These are phyloP conservation scores for Lepilemur ruficaudatus DNA, from an alignment of 2,797 vertebrate species.

Conservation along the genomic window DNA sequence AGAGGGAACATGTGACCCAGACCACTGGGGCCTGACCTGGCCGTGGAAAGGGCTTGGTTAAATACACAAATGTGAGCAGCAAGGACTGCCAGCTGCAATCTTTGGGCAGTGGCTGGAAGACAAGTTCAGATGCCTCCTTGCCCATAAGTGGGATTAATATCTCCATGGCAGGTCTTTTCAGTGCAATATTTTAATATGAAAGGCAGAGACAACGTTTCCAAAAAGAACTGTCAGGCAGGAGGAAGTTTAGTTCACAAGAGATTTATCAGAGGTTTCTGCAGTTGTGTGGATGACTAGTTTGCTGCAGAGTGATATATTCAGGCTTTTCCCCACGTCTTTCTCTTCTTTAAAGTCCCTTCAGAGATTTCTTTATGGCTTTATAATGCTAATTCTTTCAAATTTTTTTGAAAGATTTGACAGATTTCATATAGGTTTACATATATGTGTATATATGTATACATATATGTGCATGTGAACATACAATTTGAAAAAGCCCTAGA, in stretches of 20 bases:
- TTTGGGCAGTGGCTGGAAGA: constrained; percentile 37
- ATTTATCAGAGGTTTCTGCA: constrained; percentile 61
- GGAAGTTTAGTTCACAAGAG: constrained; percentile 51
- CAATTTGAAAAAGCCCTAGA: background rate
- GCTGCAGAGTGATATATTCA: background rate
- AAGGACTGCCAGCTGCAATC: background rate
- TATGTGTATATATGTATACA: background rate
- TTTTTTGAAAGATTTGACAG: background rate
- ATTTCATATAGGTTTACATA: background rate
- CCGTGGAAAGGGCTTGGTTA: background rate
- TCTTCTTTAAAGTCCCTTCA: background rate
- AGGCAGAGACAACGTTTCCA: constrained; percentile 65
- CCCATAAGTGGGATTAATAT: constrained; percentile 37
- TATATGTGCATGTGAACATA: background rate
- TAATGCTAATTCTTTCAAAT: constrained; percentile 45
- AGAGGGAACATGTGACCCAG: background rate
- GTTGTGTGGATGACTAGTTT: background rate
- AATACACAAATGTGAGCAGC: background rate
- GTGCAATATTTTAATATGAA: constrained; percentile 59
- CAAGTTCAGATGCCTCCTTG: constrained; percentile 46
- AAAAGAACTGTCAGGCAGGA: constrained; percentile 53
- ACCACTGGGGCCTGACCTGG: background rate
- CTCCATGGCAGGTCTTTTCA: constrained; percentile 52
- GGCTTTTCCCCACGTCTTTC: background rate
- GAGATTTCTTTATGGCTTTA: constrained; percentile 34